phyloP scores from a whole-genome alignment of 2,113 vertebrate species.

The Macquaria australasica region DNA sequence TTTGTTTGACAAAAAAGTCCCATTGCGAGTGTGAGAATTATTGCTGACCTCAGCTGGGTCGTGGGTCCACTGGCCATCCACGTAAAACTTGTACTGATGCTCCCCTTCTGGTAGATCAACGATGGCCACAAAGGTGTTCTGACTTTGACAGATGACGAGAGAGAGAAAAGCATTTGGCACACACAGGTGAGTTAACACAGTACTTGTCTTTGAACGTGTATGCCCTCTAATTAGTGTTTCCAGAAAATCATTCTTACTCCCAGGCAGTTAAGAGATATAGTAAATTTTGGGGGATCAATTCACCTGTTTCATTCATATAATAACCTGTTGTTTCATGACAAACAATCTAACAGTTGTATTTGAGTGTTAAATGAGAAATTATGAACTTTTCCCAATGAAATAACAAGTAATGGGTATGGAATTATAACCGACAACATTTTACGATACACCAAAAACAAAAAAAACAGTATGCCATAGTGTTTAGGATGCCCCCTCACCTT shows the following conservation, averaged over 20 bases:
- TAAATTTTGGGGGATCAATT: background rate
- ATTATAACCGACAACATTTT: background rate
- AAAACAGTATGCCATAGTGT: background rate
- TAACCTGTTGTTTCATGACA: background rate
- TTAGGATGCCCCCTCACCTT: conserved; percentile 84
- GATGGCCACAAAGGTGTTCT: conserved; percentile 98
- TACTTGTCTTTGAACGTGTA: background rate
- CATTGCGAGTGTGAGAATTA: background rate
- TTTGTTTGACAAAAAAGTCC: background rate
- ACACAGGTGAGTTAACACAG: conserved; percentile 7
- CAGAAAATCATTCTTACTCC: background rate
- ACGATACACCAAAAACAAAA: background rate
- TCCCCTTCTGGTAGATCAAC: conserved; percentile 97
- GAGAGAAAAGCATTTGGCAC: background rate
- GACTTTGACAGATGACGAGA: conserved; percentile 83
- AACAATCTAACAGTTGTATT: background rate
- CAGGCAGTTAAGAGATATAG: background rate
- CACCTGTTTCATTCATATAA: background rate
- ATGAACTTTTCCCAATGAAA: background rate
- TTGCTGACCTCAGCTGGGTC: conserved; percentile 92
- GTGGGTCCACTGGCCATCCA: conserved; percentile 98
- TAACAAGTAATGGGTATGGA: background rate
- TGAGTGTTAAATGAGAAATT: background rate
- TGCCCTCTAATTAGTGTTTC: background rate
- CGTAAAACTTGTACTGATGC: conserved; percentile 98